A percentile compares a stretch with the other conserved stretches of the same genome.
Conservation (phyloP, 2,888 invertebrate genomes). For the Chrysolina haemoptera region DNA sequence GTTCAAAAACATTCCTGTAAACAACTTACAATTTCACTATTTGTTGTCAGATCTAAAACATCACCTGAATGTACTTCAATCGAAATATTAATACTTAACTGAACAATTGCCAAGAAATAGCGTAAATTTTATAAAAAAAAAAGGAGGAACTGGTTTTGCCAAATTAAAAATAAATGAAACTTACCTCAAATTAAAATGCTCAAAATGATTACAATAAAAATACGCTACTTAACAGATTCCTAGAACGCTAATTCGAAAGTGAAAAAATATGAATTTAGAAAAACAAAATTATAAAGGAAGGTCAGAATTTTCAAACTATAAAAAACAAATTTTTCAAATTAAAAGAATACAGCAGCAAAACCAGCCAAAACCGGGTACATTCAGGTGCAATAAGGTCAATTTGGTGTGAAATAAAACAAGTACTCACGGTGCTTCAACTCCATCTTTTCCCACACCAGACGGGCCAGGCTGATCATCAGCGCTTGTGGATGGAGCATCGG, state of each 20-base stretch:
- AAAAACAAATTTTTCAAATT: no score
- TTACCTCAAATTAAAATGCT: constrained; percentile 44
- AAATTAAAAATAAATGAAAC: constrained; percentile 40
- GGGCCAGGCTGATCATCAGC: constrained; percentile 68
- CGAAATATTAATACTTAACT: constrained; percentile 4
- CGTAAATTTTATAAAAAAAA: constrained; percentile 1
- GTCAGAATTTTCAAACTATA: no score
- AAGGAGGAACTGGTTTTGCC: constrained; percentile 46
- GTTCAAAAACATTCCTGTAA: constrained; percentile 10
- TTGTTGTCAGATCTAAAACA: constrained; percentile 37
- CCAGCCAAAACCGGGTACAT: constrained; percentile 50
- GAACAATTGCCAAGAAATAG: not conserved
- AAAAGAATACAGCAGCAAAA: constrained; percentile 37
- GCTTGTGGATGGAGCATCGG: constrained; percentile 63
- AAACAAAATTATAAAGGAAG: constrained; percentile 11
- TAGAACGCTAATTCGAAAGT: not conserved
- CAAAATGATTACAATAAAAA: not conserved
- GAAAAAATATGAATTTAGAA: constrained; percentile 20
- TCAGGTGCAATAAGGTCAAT: constrained; percentile 45
- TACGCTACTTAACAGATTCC: not conserved
- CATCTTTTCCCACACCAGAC: constrained; percentile 66
- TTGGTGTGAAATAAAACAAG: constrained; percentile 59
- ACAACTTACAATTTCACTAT: constrained; percentile 33
- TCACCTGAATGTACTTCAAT: constrained; percentile 46
- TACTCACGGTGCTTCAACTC: constrained; percentile 69